Evolutionary conservation across 2,797 vertebrate species (phyloP).

Genomic region (Botia kubotai): DNA sequence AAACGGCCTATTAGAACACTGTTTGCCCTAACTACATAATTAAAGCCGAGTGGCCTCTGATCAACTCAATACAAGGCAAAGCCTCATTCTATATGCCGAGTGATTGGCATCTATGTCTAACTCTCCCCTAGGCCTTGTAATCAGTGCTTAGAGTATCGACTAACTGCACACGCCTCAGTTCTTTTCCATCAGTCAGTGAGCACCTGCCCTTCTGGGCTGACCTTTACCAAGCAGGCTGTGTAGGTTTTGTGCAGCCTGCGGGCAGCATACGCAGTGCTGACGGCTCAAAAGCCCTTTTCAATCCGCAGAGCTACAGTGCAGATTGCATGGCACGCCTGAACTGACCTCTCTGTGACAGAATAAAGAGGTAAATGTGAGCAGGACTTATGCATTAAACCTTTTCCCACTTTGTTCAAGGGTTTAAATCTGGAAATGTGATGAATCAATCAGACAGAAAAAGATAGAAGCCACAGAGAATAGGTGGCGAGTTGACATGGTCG

Average conservation of each 20-base stretch:
- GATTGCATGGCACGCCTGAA: constrained; percentile 13
- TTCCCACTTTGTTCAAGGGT: constrained; percentile 14
- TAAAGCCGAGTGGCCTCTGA: constrained; percentile 6
- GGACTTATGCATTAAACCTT: constrained; percentile 12
- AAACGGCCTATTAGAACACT: neutral
- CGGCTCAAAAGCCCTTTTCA: constrained; percentile 36
- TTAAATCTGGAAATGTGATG: constrained; percentile 38
- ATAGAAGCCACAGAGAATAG: neutral
- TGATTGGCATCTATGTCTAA: constrained; percentile 28
- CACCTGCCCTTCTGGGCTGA: constrained; percentile 68
- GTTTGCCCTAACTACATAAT: constrained; percentile 14
- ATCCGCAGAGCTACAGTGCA: constrained; percentile 20
- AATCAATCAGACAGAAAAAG: constrained; percentile 41
- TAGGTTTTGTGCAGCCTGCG: constrained; percentile 66
- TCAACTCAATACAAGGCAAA: neutral
- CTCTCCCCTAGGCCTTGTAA: constrained; percentile 42
- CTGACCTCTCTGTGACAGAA: constrained; percentile 30
- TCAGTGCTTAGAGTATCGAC: constrained; percentile 49
- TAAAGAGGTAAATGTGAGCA: constrained; percentile 32
- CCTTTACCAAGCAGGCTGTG: constrained; percentile 75
- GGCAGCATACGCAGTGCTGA: constrained; percentile 46
- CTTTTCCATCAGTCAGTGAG: constrained; percentile 68
- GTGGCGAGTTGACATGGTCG: constrained; percentile 33
- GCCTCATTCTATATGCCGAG: neutral
- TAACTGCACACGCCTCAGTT: constrained; percentile 58